These are phyloP conservation scores for Lasius fuliginosus DNA, from an alignment of 2,888 invertebrate species.

Conservation along the genomic window DNA sequence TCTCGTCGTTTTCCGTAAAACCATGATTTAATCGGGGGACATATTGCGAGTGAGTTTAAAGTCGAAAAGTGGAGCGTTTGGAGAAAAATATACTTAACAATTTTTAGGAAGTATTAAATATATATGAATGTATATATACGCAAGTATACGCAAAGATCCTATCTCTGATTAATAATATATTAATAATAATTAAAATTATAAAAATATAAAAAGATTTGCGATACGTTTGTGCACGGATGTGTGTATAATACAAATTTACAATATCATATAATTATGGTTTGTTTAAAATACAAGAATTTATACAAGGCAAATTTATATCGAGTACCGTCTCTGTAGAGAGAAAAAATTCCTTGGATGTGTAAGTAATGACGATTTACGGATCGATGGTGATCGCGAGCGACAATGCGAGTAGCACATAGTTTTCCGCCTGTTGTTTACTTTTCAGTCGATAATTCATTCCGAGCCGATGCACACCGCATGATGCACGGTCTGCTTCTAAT, in stretches of 20 bases:
- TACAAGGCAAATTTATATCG: neutral
- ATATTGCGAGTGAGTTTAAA: neutral
- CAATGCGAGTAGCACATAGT: neutral
- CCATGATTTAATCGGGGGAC: constrained; percentile 8
- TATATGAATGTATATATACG: neutral
- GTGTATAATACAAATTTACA: neutral
- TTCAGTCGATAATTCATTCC: constrained; percentile 36
- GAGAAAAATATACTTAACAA: neutral
- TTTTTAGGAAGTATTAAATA: neutral
- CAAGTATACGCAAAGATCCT: neutral
- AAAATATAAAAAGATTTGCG: neutral
- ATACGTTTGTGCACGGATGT: neutral
- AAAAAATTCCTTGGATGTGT: constrained; percentile 11
- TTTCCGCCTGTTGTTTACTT: neutral
- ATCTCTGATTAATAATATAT: neutral
- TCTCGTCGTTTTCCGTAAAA: constrained; percentile 4
- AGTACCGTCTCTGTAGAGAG: neutral
- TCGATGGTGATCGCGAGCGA: constrained; percentile 14
- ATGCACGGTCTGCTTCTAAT: constrained; percentile 23
- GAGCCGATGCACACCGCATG: constrained; percentile 19
- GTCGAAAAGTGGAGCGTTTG: neutral
- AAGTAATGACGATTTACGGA: constrained; percentile 23
- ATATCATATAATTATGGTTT: neutral
- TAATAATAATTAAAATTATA: neutral
- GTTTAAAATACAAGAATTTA: neutral